Conservation (phyloP, 2,113 vertebrate genomes). For the Brachypteracias leptosomus region DNA sequence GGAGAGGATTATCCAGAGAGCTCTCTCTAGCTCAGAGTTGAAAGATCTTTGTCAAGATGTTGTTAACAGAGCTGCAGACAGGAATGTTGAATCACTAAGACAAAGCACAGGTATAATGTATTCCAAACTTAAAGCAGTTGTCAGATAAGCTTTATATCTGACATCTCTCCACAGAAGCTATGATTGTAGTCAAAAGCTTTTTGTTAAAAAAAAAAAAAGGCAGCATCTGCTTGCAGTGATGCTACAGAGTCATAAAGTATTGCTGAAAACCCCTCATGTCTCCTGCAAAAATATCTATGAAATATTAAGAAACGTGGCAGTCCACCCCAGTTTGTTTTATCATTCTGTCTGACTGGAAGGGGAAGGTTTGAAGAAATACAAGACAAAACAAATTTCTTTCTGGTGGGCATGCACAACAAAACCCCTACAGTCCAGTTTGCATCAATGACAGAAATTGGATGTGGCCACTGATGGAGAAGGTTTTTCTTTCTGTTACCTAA, state of each 20-base stretch:
- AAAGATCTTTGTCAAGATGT: neutral
- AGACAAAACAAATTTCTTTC: neutral
- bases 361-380: neutral
- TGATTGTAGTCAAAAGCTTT: neutral
- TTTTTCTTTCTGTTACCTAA: neutral
- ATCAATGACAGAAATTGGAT: neutral
- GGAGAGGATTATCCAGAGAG: neutral
- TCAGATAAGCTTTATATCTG: conserved; percentile 11
- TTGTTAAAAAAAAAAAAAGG: neutral
- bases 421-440: neutral
- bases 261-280: neutral
- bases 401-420: neutral
- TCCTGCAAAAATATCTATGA: neutral
- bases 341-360: neutral
- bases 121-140: neutral
- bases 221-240: neutral
- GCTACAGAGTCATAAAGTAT: neutral
- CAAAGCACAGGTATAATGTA: neutral
- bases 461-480: neutral
- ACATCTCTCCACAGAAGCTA: neutral
- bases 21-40: neutral
- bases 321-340: neutral
- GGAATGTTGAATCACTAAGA: neutral
- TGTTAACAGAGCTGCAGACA: neutral
- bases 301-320: neutral